Evolutionary conservation across 2,797 vertebrate species (phyloP).

Genomic region (Cyprinodon diabolis): DNA sequence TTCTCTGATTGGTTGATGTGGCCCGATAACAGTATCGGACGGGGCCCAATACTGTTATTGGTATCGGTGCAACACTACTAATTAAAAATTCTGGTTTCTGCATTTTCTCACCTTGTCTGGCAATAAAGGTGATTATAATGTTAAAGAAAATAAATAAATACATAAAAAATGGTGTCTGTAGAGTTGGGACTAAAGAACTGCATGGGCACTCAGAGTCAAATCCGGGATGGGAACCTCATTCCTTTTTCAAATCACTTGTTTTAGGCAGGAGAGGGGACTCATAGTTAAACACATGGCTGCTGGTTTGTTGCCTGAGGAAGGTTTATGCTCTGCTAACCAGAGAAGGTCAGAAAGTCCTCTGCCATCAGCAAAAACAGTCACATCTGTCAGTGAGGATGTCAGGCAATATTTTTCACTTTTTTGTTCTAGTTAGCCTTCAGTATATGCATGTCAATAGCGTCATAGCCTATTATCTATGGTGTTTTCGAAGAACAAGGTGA

Average conservation of each 20-base stretch:
- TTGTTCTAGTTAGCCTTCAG: neutral
- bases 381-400: slow-evolving; percentile 35
- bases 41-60: too few species aligned
- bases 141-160: too few species aligned
- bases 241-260: neutral
- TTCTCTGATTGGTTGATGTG: too few species aligned
- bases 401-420: neutral
- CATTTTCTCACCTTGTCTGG: too few species aligned
- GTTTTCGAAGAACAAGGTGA: too few species aligned
- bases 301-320: slow-evolving; percentile 33
- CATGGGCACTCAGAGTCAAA: too few species aligned
- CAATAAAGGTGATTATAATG: too few species aligned
- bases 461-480: neutral
- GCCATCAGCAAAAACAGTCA: slow-evolving; percentile 36
- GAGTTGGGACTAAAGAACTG: too few species aligned
- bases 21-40: too few species aligned
- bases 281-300: slow-evolving; percentile 36
- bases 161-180: too few species aligned
- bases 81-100: too few species aligned
- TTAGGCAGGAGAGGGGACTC: slow-evolving; percentile 5
- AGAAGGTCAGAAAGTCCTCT: slow-evolving; percentile 25
- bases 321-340: slow-evolving; percentile 10
- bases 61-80: too few species aligned
- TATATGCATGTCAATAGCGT: neutral
- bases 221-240: neutral